Evolutionary conservation across 2,797 vertebrate species (phyloP).

Genomic region (Smutsia temminckii): DNA sequence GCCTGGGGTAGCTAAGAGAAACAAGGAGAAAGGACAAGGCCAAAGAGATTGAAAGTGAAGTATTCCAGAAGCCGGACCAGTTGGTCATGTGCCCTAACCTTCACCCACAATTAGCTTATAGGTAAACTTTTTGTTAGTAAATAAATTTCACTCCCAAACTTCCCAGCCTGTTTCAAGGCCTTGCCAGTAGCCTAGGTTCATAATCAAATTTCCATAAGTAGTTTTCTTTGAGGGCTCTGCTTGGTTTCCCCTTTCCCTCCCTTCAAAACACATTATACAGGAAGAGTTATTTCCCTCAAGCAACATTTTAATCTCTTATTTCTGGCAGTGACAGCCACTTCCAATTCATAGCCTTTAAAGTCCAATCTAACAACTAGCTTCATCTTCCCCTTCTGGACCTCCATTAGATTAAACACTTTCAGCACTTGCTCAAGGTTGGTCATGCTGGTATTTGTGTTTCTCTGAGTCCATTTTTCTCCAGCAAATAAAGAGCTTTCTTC

Average conservation of each 20-base stretch:
- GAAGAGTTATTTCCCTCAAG: slow-evolving; percentile 31
- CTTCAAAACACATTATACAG: neutral
- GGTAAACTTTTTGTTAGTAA: neutral
- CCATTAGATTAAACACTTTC: neutral
- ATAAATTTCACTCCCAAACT: neutral
- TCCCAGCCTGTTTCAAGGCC: neutral
- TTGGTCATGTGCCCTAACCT: neutral
- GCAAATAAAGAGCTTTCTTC: neutral
- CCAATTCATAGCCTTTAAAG: neutral
- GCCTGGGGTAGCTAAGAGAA: neutral
- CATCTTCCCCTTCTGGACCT: neutral
- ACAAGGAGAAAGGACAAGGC: neutral
- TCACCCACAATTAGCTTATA: neutral
- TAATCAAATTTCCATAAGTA: neutral
- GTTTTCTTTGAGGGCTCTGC: neutral
- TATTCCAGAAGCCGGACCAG: neutral
- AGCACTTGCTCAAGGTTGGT: neutral
- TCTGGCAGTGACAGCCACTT: neutral
- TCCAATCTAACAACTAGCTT: neutral
- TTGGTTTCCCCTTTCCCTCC: neutral
- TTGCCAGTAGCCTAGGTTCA: neutral
- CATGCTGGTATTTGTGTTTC: neutral
- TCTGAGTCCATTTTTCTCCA: neutral
- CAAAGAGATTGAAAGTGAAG: neutral
- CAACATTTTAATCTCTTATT: neutral